These are phyloP conservation scores for Apamea sordens DNA, from an alignment of 2,888 invertebrate genomes.

Conservation along the genomic window DNA sequence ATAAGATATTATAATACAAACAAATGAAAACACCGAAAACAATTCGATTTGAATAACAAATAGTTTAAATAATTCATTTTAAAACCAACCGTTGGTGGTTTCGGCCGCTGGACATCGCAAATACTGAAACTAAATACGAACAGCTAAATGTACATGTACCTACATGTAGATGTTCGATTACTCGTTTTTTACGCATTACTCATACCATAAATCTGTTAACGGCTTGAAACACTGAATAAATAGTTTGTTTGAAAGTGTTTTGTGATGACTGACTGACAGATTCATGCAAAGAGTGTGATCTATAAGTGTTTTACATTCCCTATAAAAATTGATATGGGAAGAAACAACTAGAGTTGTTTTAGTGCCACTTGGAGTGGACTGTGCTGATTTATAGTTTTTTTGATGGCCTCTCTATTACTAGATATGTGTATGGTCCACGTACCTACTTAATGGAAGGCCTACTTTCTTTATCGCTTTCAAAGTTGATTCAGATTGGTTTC, in stretches of 20 bases:
- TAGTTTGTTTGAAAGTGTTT: conserved; percentile 46
- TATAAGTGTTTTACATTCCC: conserved; percentile 12
- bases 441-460: background rate
- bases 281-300: conserved; percentile 33
- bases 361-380: background rate
- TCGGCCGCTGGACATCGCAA: background rate
- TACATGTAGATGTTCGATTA: background rate
- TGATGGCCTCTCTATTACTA: background rate
- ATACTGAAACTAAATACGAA: conserved; percentile 18
- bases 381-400: conserved; percentile 16
- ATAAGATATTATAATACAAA: background rate
- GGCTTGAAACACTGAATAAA: conserved; percentile 31
- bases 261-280: conserved; percentile 45
- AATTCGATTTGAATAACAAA: background rate
- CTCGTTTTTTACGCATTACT: conserved; percentile 31
- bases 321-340: background rate
- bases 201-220: conserved; percentile 24
- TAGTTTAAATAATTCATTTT: conserved; percentile 8
- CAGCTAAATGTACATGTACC: too few relatives aligned
- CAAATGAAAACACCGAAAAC: background rate
- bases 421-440: background rate
- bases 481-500: conserved; percentile 4
- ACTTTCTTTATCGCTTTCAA: background rate
- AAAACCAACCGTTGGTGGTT: conserved; percentile 10
- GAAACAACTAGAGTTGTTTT: background rate